phyloP scores from a whole-genome alignment of 2,888 invertebrate genomes.

The Congeria kusceri region DNA sequence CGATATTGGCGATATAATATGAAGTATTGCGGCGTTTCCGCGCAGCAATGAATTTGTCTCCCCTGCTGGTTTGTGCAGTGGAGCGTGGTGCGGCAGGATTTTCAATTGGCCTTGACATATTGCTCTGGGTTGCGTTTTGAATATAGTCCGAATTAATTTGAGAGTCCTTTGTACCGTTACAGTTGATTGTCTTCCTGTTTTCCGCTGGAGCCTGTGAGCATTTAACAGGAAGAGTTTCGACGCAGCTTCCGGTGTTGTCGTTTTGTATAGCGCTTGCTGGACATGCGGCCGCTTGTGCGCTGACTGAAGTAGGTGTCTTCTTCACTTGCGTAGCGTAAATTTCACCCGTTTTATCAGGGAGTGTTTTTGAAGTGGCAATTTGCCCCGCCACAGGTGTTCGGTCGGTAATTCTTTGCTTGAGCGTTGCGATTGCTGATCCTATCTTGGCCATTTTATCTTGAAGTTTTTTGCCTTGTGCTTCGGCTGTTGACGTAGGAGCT shows the following conservation, averaged over 20 bases:
- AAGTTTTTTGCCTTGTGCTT: too few species aligned
- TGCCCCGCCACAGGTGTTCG: not conserved
- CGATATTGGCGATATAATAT: not conserved
- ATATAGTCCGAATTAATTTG: not conserved
- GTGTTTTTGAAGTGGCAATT: not conserved
- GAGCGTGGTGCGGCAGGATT: too few species aligned
- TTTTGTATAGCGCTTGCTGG: not conserved
- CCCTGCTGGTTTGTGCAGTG: too few species aligned
- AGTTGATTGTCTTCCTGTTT: not conserved
- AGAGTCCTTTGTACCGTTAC: not conserved
- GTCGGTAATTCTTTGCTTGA: not conserved
- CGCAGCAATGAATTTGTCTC: not conserved
- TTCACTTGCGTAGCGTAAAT: not conserved
- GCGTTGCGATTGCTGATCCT: not conserved
- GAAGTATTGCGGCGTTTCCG: not conserved
- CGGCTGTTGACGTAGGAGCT: not conserved
- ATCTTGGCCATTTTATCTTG: not conserved
- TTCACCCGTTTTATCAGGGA: not conserved
- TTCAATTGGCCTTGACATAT: too few species aligned
- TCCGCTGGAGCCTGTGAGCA: too few species aligned
- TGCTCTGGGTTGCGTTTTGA: too few species aligned
- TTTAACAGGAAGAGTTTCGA: not conserved
- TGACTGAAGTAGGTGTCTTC: not conserved
- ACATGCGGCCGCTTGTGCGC: not conserved
- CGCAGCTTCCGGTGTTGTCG: not conserved